Base-by-base conservation (phyloP, 2,888 invertebrate genomes). In the Hypomecis atomaria region DNA sequence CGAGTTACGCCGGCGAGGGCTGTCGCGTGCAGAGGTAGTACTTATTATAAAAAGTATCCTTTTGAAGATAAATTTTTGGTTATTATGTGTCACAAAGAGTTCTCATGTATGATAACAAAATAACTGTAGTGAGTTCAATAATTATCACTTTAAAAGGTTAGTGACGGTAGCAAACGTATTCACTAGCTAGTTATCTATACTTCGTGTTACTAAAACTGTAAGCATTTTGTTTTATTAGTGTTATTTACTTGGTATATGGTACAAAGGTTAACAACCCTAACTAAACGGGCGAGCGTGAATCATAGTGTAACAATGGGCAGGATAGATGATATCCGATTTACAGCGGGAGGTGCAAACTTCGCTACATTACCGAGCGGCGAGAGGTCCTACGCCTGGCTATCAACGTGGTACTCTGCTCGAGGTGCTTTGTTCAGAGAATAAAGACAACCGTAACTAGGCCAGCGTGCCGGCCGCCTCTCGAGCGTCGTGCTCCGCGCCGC, bases 251-350 rank as follows among this genome's bases (percentile, higher is more conserved):
- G 23, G 23, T 2, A 42, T 33, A 1, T n/a, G 42, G 36, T 42
- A n/a, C 7, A 9, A 37, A 36, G 43, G 23, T 23, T 38, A 38
- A 0, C 50, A 59, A 38, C 59, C 59, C 59, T 52, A 38, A 43
- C 44, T 44, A 10, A 37, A 53, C 52, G 40, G 23, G 23, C 38
- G 59, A 40, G 13, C 37, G 45, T 45, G 40, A 59, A 53, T 59
- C 59, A 53, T 45, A 45, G 9, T 36, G 52, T 59, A 53, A 45
- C 59, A 52, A 59, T 53, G 44, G 36, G 44, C 43, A 53, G 45
- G 38, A 59, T 45, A 47, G 45, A 59, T 59, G 38, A 59, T 47
- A 53, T 59, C 37, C 45, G 38, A 59, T 52, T 53, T 53, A 58
- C 43, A 58, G 49, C 36, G 34, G 48, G 38, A 36, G 37, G 37